These are phyloP conservation scores for Matsumurasca onukii DNA, from an alignment of 1,140 invertebrate genomes.

Conservation along the genomic window DNA sequence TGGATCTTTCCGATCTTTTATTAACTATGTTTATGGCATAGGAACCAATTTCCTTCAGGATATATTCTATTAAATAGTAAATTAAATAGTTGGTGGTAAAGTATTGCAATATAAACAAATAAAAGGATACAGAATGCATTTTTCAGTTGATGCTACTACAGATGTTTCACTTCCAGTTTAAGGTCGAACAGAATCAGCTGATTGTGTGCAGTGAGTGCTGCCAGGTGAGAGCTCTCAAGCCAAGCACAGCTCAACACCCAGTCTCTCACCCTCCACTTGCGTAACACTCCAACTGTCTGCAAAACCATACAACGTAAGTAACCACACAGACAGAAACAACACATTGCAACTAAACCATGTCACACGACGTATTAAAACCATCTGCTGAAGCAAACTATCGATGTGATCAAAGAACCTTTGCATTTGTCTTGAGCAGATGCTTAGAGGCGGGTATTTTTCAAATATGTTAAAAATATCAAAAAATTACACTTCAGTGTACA, in stretches of 20 bases:
- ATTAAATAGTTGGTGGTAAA: not conserved
- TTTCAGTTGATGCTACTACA: not conserved
- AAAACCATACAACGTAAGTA: no score
- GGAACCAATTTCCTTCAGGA: not conserved
- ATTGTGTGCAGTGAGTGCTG: not conserved
- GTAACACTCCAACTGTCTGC: not conserved
- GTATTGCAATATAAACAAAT: no score
- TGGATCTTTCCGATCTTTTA: not conserved
- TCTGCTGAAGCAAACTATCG: no score
- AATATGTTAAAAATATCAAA: no score
- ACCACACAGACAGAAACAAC: no score
- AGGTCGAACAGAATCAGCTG: not conserved
- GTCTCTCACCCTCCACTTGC: not conserved
- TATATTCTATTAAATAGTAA: not conserved
- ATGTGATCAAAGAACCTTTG: no score
- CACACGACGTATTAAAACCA: no score
- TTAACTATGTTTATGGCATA: not conserved
- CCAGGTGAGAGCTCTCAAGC: no score
- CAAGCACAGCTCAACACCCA: slow-evolving; percentile 5
- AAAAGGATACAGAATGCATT: slow-evolving; percentile 7
- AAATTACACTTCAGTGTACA: no score
- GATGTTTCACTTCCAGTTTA: not conserved
- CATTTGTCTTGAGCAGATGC: no score
- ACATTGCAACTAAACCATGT: no score
- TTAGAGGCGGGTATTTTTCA: no score